A percentile compares a stretch with the other conserved stretches of the same genome.
Evolutionary conservation across 2,888 invertebrate genomes (phyloP).

Genomic region (Yponomeuta sedellus): DNA sequence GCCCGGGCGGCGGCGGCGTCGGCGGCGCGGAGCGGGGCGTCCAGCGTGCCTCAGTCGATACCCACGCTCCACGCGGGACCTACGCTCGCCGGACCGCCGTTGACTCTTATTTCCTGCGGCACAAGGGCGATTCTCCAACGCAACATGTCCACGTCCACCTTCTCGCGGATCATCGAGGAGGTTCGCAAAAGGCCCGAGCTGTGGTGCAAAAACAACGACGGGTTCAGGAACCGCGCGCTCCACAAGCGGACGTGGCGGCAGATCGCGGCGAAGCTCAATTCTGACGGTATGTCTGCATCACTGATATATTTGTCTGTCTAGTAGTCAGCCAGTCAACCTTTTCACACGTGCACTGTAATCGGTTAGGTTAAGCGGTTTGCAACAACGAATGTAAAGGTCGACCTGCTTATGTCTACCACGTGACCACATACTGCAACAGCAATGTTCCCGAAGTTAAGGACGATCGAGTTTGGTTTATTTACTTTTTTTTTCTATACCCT

Average conservation of each 20-base stretch:
- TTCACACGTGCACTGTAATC: no score
- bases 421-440: no score
- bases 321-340: no score
- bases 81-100: not conserved
- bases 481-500: no score
- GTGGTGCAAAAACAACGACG: conserved; percentile 27
- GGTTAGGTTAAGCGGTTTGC: not conserved
- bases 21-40: conserved; percentile 21
- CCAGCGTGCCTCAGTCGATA: conserved; percentile 20
- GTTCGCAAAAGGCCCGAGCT: conserved; percentile 28
- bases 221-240: conserved; percentile 25
- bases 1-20: conserved; percentile 7
- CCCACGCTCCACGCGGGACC: conserved; percentile 5
- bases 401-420: no score
- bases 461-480: no score
- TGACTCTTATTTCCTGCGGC: not conserved
- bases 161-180: conserved; percentile 26
- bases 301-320: not conserved
- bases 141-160: conserved; percentile 18
- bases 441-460: no score
- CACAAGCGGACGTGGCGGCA: conserved; percentile 25
- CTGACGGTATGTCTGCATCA: conserved; percentile 17
- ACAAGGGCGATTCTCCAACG: not conserved
- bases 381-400: no score
- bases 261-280: conserved; percentile 24